Evolutionary conservation across 2,797 vertebrate species (phyloP).

Genomic region (Platalea minor): DNA sequence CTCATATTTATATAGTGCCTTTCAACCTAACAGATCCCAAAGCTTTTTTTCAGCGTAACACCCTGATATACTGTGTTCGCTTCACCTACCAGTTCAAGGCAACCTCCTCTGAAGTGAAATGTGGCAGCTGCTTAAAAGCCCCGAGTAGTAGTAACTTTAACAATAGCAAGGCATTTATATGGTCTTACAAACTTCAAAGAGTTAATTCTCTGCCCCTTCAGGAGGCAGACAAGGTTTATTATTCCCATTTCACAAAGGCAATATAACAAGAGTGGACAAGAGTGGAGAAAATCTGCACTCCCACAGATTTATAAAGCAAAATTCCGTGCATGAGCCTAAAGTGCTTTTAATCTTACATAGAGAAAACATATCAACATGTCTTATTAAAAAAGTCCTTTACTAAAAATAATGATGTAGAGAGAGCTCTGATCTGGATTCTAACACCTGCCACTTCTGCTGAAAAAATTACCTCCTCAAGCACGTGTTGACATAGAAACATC

Average conservation of each 20-base stretch:
- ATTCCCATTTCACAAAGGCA: conserved; percentile 68
- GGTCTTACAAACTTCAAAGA: conserved; percentile 60
- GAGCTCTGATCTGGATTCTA: conserved; percentile 47
- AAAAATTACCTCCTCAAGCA: conserved; percentile 40
- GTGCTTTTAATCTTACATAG: conserved; percentile 50
- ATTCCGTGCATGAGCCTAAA: conserved; percentile 13
- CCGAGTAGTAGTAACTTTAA: conserved; percentile 24
- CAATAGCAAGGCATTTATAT: conserved; percentile 56
- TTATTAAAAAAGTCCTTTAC: conserved; percentile 41
- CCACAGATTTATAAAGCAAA: conserved; percentile 52
- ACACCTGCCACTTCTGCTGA: conserved; percentile 39
- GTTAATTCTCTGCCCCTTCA: conserved; percentile 62
- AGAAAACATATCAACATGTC: conserved; percentile 50
- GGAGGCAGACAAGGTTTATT: conserved; percentile 61
- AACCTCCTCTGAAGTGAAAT: conserved; percentile 51
- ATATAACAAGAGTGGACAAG: conserved; percentile 60
- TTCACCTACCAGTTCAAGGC: conserved; percentile 54
- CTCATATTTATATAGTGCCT: conserved; percentile 57
- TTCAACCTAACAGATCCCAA: conserved; percentile 37
- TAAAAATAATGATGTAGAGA: conserved; percentile 50
- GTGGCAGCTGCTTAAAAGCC: conserved; percentile 61
- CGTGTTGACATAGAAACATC: conserved; percentile 56
- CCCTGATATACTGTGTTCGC: conserved; percentile 19
- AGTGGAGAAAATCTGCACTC: conserved; percentile 52
- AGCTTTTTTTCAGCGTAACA: background rate